A percentile compares a stretch with the other conserved stretches of the same genome.
These are phyloP conservation scores for Onychomys torridus DNA, from an alignment of 2,797 vertebrate genomes.

Conservation along the genomic window DNA sequence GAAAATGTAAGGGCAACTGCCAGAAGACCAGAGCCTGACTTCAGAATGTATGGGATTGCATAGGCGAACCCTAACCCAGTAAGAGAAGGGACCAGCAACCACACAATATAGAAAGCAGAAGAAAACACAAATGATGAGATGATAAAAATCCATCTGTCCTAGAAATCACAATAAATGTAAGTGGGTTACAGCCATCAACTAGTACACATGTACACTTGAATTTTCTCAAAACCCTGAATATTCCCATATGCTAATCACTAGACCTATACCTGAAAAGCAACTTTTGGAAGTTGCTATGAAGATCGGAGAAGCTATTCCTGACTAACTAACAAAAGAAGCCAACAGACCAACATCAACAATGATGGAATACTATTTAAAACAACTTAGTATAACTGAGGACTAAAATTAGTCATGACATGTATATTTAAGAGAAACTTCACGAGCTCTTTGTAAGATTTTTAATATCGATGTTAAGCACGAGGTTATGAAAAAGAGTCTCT, in stretches of 20 bases:
- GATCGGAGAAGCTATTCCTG: background rate
- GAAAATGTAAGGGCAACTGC: background rate
- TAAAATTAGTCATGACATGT: background rate
- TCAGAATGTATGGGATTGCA: background rate
- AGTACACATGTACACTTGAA: background rate
- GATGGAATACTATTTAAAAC: background rate
- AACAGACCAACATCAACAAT: background rate
- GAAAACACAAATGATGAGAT: conserved; percentile 19
- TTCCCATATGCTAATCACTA: background rate
- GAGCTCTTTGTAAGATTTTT: background rate
- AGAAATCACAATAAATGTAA: background rate
- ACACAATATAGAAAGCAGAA: background rate
- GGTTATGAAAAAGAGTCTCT: background rate
- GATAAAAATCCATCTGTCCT: background rate
- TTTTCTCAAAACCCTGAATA: background rate
- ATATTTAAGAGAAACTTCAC: background rate
- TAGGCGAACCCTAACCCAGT: background rate
- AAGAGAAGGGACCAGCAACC: background rate
- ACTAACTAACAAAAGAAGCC: background rate
- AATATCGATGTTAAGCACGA: background rate
- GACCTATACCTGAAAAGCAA: background rate
- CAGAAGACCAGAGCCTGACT: background rate
- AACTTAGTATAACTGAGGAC: background rate
- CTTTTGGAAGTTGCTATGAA: background rate
- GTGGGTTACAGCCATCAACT: background rate